Evolutionary conservation across 2,888 invertebrate genomes (phyloP), one percentile per base, ranked within the genome.

Genomic region (Cosmia pyralina): DNA sequence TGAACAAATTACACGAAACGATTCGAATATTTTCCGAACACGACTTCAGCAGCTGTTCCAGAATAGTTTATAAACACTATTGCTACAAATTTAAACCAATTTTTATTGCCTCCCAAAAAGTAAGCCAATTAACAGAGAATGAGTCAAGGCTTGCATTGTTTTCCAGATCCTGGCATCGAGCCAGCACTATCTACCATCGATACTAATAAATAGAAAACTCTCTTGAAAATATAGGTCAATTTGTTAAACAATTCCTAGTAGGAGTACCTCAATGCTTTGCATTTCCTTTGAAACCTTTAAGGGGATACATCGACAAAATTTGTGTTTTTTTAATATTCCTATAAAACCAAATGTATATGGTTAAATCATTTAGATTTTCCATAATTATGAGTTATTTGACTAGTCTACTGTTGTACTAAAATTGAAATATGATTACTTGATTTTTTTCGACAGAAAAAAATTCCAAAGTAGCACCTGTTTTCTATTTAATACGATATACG

Each of bases 71-170:
- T 89, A 91, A 90, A 90, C 88, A 89, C 72, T 82, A 79, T 88
- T 87, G 89, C n/a, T 86, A 88, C 88, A 88, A 84, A 87, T 89
- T 90, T 89, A 87, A 83, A 88, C 84, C 90, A 86, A 89, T 89
- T 93, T 93, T 94, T 92, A 93, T 92, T 91, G 90, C 92, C 81
- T 85, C 83, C 89, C 86, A 88, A 93, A 92, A 93, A 93, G 91
- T 92, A 90, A 89, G 87, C 91, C 90, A 93, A 92, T 93, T 93
- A 93, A 91, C 89, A 87, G 85, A 82, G 88, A 90, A 90, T 92
- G 92, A 93, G 89, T 92, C 93, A 90, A 82, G 76, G 62, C 71
- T 77, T 88, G 88, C 86, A 91, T 93, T 93, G 92, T 94, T 89
- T 90, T 88, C 86, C 84, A 88, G 88, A 82, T 80, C 71, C 84